phyloP scores from a whole-genome alignment of 2,888 invertebrate species.

The Hetaerina titia region DNA sequence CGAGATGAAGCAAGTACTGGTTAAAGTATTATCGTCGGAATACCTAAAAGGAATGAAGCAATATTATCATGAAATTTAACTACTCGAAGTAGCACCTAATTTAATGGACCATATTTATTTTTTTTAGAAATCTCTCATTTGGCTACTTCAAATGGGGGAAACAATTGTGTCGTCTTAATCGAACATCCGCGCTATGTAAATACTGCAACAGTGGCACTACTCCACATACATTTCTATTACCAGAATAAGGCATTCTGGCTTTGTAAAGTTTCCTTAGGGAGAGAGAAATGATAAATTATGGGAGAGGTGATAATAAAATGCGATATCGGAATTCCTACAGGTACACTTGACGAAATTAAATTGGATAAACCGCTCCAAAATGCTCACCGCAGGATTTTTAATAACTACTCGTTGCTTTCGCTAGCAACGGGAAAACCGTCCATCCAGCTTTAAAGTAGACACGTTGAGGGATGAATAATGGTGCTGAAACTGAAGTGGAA shows the following conservation, averaged over 20 bases:
- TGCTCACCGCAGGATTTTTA: neutral
- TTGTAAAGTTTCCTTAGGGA: neutral
- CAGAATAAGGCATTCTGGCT: neutral
- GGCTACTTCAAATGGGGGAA: too few species aligned
- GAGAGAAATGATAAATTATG: neutral
- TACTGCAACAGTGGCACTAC: neutral
- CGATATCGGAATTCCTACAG: neutral
- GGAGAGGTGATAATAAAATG: neutral
- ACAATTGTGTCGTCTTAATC: too few species aligned
- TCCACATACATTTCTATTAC: neutral
- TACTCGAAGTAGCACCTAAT: too few species aligned
- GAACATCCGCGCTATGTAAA: too few species aligned
- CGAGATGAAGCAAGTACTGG: too few species aligned
- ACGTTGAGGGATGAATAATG: conserved; percentile 10
- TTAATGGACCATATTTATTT: too few species aligned
- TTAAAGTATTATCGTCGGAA: too few species aligned
- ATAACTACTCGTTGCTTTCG: neutral
- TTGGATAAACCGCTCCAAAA: neutral
- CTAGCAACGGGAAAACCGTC: neutral
- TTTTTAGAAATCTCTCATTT: too few species aligned
- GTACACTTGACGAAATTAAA: neutral
- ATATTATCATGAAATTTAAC: too few species aligned
- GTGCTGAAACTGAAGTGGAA: neutral
- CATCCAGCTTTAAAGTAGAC: neutral
- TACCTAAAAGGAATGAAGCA: too few species aligned